Conservation (phyloP, 2,113 vertebrate species). For the Perca flavescens region DNA sequence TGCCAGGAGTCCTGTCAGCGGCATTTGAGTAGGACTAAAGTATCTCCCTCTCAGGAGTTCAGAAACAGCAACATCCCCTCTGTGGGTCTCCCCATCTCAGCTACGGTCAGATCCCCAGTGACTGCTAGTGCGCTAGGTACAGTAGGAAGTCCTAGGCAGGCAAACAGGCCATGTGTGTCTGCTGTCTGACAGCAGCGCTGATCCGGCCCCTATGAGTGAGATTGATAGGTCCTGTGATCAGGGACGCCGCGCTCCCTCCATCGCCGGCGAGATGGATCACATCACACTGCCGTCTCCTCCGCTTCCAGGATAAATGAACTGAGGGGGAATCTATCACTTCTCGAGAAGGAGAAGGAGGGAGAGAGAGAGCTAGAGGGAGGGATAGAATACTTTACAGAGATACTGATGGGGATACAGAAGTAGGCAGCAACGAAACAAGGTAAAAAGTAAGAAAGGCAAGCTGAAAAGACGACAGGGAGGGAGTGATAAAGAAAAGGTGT, state of each 20-base stretch:
- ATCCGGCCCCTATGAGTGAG: constrained; percentile 85
- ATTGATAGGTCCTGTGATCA: constrained; percentile 87
- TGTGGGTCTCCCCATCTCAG: constrained; percentile 55
- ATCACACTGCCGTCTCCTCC: constrained; percentile 83
- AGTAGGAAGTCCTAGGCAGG: constrained; percentile 78
- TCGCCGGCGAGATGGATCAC: constrained; percentile 86
- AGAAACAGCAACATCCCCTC: constrained; percentile 45
- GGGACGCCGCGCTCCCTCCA: constrained; percentile 83
- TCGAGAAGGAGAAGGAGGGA: constrained; percentile 62
- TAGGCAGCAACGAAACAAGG: constrained; percentile 39
- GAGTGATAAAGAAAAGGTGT: constrained; percentile 40
- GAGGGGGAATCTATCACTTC: constrained; percentile 86
- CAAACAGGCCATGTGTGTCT: constrained; percentile 75
- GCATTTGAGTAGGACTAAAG: constrained; percentile 18
- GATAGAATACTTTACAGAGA: constrained; percentile 66
- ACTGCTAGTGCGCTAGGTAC: constrained; percentile 68
- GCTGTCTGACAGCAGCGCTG: constrained; percentile 81
- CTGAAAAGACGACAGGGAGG: constrained; percentile 21
- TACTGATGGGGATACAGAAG: constrained; percentile 63
- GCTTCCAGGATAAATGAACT: constrained; percentile 88
- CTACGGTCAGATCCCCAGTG: constrained; percentile 62
- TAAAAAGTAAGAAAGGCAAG: constrained; percentile 50
- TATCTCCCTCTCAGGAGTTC: constrained; percentile 41
- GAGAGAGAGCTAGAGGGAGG: constrained; percentile 53
- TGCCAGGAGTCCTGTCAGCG: not conserved